Evolutionary conservation across 1,140 invertebrate genomes (phyloP).

Genomic region (Drosophila aff.): DNA sequence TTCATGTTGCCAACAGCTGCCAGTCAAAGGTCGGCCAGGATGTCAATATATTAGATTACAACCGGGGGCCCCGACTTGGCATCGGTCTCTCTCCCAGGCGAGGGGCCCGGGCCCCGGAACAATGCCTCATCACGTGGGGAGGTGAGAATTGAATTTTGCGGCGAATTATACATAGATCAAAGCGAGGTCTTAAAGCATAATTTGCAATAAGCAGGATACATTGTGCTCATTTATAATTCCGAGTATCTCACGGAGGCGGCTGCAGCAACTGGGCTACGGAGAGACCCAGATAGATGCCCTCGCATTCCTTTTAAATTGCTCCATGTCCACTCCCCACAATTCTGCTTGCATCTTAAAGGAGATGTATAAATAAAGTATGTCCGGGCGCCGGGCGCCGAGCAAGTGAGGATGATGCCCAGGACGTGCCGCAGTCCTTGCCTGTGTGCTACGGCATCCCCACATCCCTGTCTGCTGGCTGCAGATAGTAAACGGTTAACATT

Average conservation of each 20-base stretch:
- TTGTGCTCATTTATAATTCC: constrained; percentile 35
- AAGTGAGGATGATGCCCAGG: constrained; percentile 47
- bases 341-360: constrained; percentile 52
- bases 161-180: constrained; percentile 45
- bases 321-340: constrained; percentile 37
- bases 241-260: not conserved
- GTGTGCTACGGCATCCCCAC: constrained; percentile 4
- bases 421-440: constrained; percentile 21
- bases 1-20: constrained; percentile 70
- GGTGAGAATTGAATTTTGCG: constrained; percentile 51
- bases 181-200: constrained; percentile 21
- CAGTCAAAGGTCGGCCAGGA: constrained; percentile 57
- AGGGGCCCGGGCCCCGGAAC: not conserved
- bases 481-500: constrained; percentile 67
- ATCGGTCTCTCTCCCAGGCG: not conserved
- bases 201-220: constrained; percentile 38
- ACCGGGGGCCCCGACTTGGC: not conserved
- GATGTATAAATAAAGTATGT: constrained; percentile 55
- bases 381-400: constrained; percentile 30
- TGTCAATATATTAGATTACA: constrained; percentile 63
- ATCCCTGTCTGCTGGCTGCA: constrained; percentile 35
- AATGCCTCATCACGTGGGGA: constrained; percentile 15
- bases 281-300: constrained; percentile 26
- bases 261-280: not conserved
- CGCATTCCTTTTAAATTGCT: constrained; percentile 40